Evolutionary conservation across 2,797 vertebrate genomes (phyloP), one percentile per base, ranked within the genome.

Genomic region (Poeciliopsis presidionis): DNA sequence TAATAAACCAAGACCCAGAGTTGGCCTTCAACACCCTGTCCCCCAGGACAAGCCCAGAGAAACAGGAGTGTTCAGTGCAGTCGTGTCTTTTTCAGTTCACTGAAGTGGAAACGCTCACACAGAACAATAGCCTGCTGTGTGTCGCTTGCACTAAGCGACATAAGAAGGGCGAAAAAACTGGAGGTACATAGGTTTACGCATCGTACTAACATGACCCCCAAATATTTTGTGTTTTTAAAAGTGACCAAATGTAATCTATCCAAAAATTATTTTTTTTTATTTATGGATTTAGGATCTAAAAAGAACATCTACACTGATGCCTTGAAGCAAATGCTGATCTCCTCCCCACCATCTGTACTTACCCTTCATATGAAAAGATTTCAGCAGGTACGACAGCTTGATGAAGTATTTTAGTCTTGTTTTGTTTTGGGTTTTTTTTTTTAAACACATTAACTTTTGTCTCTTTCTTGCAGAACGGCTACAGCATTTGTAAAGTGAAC

Each of bases 301-400:
- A 97, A 96, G 71, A 95, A 92, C 49, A 77, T 98, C 78, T 99
- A 99, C 94, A 99, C 97, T 2, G 96, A 99, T 76, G 98, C 97
- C 43, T 96, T 96, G 92, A 99, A 99, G 93, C 98, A 99, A 94
- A 99, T 99, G 96, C 90, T 99, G 4, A 96, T 99, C 84, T 99
- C 98, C 36, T 93, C 94, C 16, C 96, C 95, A 49, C 98, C 98
- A 83, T 96, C 96, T 53, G 86, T 99, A 83, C 97, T 99, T 78
- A 99, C 97, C 3, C 97, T 99, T 79, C 98, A 99, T 90, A 92
- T 99, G 81, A 99, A 99, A 90, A 96, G 98, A 92, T 99, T 99
- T 94, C 98, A 99, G 71, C 98, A 99, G 87, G 98, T 98, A 93
- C 84, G 39, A 72, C 43, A 53, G 22, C 9, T 61, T 9, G 33